Conservation (phyloP, 2,113 vertebrate genomes). For the Silurus meridionalis region DNA sequence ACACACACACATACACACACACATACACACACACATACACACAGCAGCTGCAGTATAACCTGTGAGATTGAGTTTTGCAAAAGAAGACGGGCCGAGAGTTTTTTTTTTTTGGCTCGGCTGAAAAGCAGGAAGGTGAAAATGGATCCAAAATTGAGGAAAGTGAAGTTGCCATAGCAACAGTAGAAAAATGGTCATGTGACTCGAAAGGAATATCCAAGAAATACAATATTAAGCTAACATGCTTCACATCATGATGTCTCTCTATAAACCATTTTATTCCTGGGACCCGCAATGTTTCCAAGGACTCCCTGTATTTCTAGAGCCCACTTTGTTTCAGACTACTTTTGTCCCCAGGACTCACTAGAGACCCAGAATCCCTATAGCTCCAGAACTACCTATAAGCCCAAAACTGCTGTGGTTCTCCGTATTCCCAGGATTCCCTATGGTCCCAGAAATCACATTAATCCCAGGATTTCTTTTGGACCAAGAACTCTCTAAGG, state of each 20-base stretch:
- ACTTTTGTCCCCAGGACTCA: neutral
- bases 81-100: constrained; percentile 2
- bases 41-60: neutral
- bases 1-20: constrained; percentile 25
- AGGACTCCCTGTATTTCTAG: no score
- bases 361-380: no score
- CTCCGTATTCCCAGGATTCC: neutral
- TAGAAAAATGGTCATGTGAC: neutral
- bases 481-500: neutral
- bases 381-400: neutral
- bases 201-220: neutral
- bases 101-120: constrained; percentile 1
- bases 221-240: neutral
- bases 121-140: constrained; percentile 27
- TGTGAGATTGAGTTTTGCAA: constrained; percentile 16
- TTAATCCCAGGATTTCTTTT: neutral
- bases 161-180: constrained; percentile 23
- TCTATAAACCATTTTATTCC: neutral
- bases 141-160: constrained; percentile 1
- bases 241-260: neutral
- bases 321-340: no score
- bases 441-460: neutral
- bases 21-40: constrained; percentile 28
- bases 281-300: neutral
- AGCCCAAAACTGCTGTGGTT: neutral